phyloP scores from a whole-genome alignment of 2,113 vertebrate genomes.

The Callipepla squamata region DNA sequence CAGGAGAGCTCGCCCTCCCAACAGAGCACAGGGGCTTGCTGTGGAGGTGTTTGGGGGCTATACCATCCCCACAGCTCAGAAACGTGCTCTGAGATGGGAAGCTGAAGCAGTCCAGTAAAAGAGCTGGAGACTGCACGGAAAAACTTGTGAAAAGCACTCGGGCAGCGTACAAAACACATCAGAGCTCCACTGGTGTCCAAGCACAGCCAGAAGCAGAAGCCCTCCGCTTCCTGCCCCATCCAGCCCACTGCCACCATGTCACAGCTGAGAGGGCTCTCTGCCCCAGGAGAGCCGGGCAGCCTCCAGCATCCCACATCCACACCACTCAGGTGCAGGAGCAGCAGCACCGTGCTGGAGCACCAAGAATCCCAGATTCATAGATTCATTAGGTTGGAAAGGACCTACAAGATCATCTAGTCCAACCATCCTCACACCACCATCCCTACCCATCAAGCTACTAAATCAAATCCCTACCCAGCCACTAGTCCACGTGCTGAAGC shows the following conservation, averaged over 20 bases:
- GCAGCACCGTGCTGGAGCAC: not conserved
- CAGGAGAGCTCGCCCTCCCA: not conserved
- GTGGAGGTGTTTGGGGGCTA: not conserved
- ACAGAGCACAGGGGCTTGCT: not conserved
- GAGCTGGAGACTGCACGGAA: rapidly evolving
- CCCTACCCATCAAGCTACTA: too few relatives aligned
- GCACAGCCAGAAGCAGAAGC: not conserved
- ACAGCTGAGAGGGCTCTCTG: not conserved
- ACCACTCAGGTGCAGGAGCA: not conserved
- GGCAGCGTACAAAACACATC: rapidly evolving
- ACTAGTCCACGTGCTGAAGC: not conserved
- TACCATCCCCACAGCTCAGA: not conserved
- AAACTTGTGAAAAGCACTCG: not conserved
- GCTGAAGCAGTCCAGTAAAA: not conserved
- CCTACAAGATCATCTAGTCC: too few relatives aligned
- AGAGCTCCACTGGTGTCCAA: not conserved
- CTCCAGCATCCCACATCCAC: not conserved
- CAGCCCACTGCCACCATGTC: not conserved
- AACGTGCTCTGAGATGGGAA: not conserved
- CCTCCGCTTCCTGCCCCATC: not conserved
- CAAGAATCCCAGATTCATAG: not conserved
- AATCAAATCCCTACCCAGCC: too few relatives aligned
- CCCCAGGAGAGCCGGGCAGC: not conserved
- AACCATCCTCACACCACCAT: too few relatives aligned
- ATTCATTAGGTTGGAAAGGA: too few relatives aligned